Conservation (phyloP, 1,140 invertebrate species). For the Eumaeus atala region DNA sequence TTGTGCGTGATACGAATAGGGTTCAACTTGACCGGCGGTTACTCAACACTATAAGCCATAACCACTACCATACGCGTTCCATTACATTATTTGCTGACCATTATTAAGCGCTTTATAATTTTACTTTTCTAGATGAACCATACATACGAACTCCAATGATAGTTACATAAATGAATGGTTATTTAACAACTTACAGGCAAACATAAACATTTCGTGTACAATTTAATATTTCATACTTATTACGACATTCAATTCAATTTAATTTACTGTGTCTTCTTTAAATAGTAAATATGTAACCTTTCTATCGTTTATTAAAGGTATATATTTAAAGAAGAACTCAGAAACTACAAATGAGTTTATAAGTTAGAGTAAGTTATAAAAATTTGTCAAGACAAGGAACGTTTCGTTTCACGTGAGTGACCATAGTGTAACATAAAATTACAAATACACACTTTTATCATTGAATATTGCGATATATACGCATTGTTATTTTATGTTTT, state of each 20-base stretch:
- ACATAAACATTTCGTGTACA: no score
- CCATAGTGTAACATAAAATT: neutral
- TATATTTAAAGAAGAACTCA: no score
- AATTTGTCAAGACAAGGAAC: neutral
- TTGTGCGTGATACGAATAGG: slow-evolving; percentile 59
- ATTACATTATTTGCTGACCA: slow-evolving; percentile 8
- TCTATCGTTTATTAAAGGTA: no score
- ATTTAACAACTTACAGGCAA: no score
- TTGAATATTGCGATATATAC: neutral
- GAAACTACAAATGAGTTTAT: neutral
- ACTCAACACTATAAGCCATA: neutral
- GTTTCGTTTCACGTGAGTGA: neutral
- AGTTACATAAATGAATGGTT: no score
- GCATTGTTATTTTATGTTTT: neutral
- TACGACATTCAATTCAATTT: no score
- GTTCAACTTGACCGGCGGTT: slow-evolving; percentile 24
- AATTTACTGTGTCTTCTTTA: no score
- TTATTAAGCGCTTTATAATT: neutral
- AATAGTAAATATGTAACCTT: no score
- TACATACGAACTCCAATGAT: no score
- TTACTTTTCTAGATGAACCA: neutral
- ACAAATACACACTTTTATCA: slow-evolving; percentile 2
- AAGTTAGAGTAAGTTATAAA: neutral
- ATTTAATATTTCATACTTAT: no score
- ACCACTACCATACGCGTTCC: neutral